A percentile compares a stretch with the other conserved stretches of the same genome.
phyloP scores from a whole-genome alignment of 2,888 invertebrate genomes.

The Scrobipalpa costella region DNA sequence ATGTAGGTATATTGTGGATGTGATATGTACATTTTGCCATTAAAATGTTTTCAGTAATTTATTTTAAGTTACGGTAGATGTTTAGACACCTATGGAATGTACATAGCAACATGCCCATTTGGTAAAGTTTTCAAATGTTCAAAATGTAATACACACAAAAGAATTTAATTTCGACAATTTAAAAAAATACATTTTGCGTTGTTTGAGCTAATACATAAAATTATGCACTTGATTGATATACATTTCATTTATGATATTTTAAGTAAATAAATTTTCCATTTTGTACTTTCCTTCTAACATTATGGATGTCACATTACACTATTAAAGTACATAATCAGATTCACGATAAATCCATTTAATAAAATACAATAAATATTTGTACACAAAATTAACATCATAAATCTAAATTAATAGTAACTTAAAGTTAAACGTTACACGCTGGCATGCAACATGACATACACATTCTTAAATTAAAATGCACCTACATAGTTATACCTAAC shows the following conservation, averaged over 20 bases:
- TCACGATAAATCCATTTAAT: slow-evolving; percentile 18
- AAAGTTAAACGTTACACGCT: slow-evolving; percentile 34
- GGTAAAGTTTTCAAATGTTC: slow-evolving; percentile 39
- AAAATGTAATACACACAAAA: background rate
- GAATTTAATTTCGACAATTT: background rate
- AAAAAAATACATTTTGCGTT: background rate
- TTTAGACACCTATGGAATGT: slow-evolving; percentile 57
- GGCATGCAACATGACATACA: slow-evolving; percentile 47
- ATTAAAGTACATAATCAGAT: slow-evolving; percentile 22
- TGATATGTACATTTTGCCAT: slow-evolving; percentile 48
- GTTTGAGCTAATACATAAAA: slow-evolving; percentile 17
- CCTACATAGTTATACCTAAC: slow-evolving; percentile 48
- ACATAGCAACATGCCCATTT: slow-evolving; percentile 43
- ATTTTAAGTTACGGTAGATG: slow-evolving; percentile 33
- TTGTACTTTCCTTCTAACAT: slow-evolving; percentile 20
- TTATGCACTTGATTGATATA: background rate
- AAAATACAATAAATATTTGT: slow-evolving; percentile 39
- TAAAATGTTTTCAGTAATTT: slow-evolving; percentile 34
- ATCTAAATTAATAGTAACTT: slow-evolving; percentile 41
- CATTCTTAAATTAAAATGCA: slow-evolving; percentile 68
- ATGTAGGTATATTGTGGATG: slow-evolving; percentile 28
- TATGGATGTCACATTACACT: slow-evolving; percentile 12
- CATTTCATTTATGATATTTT: slow-evolving; percentile 9
- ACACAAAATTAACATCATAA: slow-evolving; percentile 42
- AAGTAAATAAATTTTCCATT: slow-evolving; percentile 1